phyloP scores from a whole-genome alignment of 2,888 invertebrate species.

The Trachelus tabidus region DNA sequence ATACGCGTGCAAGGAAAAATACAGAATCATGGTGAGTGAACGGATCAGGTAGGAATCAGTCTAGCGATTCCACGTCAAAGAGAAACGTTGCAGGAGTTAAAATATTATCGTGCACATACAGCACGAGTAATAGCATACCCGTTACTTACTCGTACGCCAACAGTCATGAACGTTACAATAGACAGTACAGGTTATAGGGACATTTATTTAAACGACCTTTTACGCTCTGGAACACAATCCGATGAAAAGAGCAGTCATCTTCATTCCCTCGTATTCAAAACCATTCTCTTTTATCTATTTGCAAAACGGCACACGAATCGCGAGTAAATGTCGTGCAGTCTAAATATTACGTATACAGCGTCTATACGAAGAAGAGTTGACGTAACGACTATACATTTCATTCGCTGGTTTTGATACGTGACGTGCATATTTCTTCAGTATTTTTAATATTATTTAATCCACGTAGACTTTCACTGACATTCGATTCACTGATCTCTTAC shows the following conservation, averaged over 20 bases:
- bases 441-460: not conserved
- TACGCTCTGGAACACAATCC: not conserved
- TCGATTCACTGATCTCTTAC: not conserved
- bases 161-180: not conserved
- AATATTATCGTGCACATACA: not conserved
- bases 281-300: not conserved
- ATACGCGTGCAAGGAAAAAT: slow-evolving; percentile 84
- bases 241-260: not conserved
- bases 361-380: not conserved
- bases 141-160: too few relatives aligned
- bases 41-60: not conserved
- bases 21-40: slow-evolving; percentile 78
- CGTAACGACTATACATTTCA: not conserved
- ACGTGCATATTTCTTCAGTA: not conserved
- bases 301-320: not conserved
- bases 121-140: not conserved
- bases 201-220: not conserved
- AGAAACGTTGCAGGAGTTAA: not conserved
- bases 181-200: not conserved
- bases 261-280: not conserved
- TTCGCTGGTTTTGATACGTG: not conserved
- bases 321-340: not conserved
- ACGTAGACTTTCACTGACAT: not conserved
- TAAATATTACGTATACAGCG: not conserved
- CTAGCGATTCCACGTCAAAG: not conserved